A percentile compares a stretch with the other conserved stretches of the same genome.
phyloP scores from a whole-genome alignment of 2,797 vertebrate species.

The Bovichtus variegatus region DNA sequence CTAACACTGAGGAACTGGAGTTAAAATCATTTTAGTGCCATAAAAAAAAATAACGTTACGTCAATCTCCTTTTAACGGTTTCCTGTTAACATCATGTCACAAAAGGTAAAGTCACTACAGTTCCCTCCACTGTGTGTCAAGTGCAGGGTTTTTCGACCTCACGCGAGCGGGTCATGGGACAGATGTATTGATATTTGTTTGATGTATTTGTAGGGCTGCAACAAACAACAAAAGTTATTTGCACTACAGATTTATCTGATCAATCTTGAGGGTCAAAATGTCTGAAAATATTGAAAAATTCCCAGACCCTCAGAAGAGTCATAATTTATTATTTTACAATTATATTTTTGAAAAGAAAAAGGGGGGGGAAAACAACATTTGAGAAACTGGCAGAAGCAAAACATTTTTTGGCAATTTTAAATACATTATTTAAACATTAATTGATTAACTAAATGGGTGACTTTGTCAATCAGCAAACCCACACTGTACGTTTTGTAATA shows the following conservation, averaged over 20 bases:
- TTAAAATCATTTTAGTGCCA: background rate
- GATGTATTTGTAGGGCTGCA: background rate
- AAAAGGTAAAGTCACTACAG: background rate
- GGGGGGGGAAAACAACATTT: background rate
- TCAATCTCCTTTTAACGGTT: constrained; percentile 13
- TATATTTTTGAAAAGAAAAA: too few relatives aligned
- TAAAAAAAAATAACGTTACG: constrained; percentile 18
- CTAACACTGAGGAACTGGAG: background rate
- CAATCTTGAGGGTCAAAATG: background rate
- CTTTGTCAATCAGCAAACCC: background rate
- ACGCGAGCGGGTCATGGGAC: background rate
- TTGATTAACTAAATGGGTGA: background rate
- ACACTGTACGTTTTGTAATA: rapidly evolving
- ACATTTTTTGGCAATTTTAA: background rate
- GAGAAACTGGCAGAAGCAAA: background rate
- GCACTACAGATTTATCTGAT: background rate
- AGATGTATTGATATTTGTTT: background rate
- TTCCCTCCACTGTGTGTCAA: constrained; percentile 5
- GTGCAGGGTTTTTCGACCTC: constrained; percentile 36
- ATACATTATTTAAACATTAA: background rate
- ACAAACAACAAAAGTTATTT: background rate
- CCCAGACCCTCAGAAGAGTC: too few relatives aligned
- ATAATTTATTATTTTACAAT: too few relatives aligned
- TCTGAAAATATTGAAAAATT: background rate
- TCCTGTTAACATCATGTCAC: constrained; percentile 5